Base-by-base conservation (phyloP, 1,140 invertebrate genomes). In the Trigoniulus corallinus region DNA sequence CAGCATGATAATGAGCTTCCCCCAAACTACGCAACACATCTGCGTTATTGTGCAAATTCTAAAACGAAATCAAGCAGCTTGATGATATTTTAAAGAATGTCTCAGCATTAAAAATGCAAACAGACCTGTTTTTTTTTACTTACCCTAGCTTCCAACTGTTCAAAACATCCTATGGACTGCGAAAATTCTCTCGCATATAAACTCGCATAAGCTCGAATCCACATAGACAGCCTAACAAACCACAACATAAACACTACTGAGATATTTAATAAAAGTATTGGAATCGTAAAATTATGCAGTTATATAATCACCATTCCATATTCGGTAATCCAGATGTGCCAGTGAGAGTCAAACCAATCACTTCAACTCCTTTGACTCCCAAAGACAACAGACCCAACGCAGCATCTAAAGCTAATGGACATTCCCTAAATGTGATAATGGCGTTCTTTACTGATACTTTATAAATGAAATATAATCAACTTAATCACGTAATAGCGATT, bases 361-460 rank as follows among this genome's bases (percentile, higher is more conserved):
- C 76, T 64, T 85, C 82, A 29, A 73, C 70, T 22, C 77, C 79
- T 60, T 79, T 80, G 10, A 81, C 73, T 24, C 80, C 80, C 26
- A 85, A 60, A 45, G 72, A 68, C 25, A 85, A 61, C 3, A 86
- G 64, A 20, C 76, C 75, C 59, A 77, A 73, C 1, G 78, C 74
- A 21, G 80, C 77, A 58, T 81, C 80, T 25, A 86, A 53, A 0
- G 82, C 79, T 53, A 84, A 64, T 1, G 82, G 82, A 64, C 80
- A 81, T 62, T 82, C 81, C 62, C 75, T 65, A 54, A 57, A 62
- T 56, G 24, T 48, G 56, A 10, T 42, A 50, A 56, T 24, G 42
- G 18, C 7, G 15, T 34, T 34, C 7, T 34, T n/a, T 34, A 34
- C 7, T 7, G 15, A 34, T 34, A 34, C 15, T 34, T 34, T 34